A percentile compares a stretch with the other conserved stretches of the same genome.
Conservation (phyloP, 2,797 vertebrate species). For the Micropoecilia bifurca region DNA sequence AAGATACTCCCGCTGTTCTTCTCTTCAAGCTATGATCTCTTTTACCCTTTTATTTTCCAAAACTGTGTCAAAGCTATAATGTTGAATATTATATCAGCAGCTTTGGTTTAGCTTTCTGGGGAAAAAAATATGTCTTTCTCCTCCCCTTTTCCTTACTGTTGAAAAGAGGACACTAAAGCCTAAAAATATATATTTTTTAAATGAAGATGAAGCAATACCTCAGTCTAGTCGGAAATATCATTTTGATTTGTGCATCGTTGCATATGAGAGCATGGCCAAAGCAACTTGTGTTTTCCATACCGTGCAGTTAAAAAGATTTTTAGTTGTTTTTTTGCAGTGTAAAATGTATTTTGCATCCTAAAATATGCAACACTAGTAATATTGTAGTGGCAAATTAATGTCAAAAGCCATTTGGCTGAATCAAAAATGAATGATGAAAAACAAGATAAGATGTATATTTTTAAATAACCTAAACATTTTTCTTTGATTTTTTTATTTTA, state of each 20-base stretch:
- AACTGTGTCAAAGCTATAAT: background rate
- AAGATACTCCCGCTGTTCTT: slow-evolving; percentile 22
- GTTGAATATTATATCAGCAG: background rate
- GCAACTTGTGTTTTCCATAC: background rate
- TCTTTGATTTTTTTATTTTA: background rate
- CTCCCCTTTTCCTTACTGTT: background rate
- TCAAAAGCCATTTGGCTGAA: background rate
- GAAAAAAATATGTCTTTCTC: background rate
- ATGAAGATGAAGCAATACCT: background rate
- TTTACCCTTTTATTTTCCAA: background rate
- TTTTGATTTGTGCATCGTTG: background rate
- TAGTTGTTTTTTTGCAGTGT: background rate
- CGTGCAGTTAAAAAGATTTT: background rate
- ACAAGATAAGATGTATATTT: background rate
- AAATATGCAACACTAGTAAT: background rate
- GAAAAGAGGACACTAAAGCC: background rate
- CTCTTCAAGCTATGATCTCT: background rate
- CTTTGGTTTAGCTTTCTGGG: background rate
- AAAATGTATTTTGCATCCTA: slow-evolving; percentile 17
- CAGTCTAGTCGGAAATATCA: background rate
- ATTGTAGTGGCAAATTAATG: background rate
- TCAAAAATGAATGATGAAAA: background rate
- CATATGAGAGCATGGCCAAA: background rate
- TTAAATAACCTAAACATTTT: background rate
- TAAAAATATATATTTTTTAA: background rate